Evolutionary conservation across 1,140 invertebrate species (phyloP), one percentile per base, ranked within the genome.

Genomic region (Bombus impatiens): DNA sequence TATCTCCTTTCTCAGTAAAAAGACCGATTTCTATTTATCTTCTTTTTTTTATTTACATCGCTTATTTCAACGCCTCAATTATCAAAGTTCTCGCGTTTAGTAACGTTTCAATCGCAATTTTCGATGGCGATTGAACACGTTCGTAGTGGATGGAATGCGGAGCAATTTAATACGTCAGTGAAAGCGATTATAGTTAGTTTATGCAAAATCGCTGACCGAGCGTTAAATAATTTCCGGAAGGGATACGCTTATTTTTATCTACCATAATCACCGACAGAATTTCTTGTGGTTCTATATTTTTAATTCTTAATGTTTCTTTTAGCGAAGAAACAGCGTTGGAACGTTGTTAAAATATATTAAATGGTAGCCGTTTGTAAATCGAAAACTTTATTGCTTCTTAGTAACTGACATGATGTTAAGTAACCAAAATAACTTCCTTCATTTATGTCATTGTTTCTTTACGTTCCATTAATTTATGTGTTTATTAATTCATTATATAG

Each of bases 161-260:
- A 13, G 32, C 32, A 57, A 57, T 76, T 57, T 76, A 37, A 57
- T 12, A 9, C 4, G 22, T 12, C 59, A 57, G 44, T 32, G 47
- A 57, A 15, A 57, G 13, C 72, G 72, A 47, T 44, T 32, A 75
- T 22, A 32, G 28, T 47, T 22, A 47, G 32, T 57, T 76, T 57
- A 76, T 76, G 74, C 47, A 76, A 53, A 76, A 76, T 57, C 32
- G 44, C 22, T 76, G n/a, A 6, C 22, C 32, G 47, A 76, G 44
- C n/a, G 32, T 57, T 57, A 37, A 76, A 37, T 57, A 76, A 57
- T 76, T 76, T 15, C 42, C 42, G 72, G n/a, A 75, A 75, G 42
- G 42, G 15, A 28, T 74, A 35, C n/a, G 18, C n/a, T 25, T 57
- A 76, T 76, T 57, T 75, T 57, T 76, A 13, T 53, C 74, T 10